A percentile compares a stretch with the other conserved stretches of the same genome.
Evolutionary conservation across 2,113 vertebrate species (phyloP).

Genomic region (Lethenteron camtschaticum): DNA sequence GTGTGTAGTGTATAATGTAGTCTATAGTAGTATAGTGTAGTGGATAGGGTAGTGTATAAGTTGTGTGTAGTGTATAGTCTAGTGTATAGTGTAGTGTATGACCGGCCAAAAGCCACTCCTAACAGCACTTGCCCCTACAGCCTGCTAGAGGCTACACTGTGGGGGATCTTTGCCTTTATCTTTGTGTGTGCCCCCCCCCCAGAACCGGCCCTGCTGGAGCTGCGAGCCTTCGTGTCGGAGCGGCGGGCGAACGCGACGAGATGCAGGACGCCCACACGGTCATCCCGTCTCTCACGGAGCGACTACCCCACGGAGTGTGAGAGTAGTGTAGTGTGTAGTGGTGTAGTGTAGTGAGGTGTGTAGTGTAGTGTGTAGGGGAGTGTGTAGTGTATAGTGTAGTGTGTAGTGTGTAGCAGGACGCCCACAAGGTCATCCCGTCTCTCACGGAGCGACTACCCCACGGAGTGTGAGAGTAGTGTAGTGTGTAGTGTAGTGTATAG

Average conservation of each 20-base stretch:
- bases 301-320: slow-evolving; percentile 34
- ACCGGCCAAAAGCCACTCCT: no score
- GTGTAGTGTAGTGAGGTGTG: no score
- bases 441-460: slow-evolving; percentile 29
- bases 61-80: no score
- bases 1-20: no score
- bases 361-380: no score
- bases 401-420: slow-evolving; percentile 62
- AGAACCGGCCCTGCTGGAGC: slow-evolving; percentile 18
- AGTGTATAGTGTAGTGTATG: no score
- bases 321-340: no score
- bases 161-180: not conserved
- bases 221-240: slow-evolving; percentile 59
- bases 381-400: no score
- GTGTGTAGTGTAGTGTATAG: no score
- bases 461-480: slow-evolving; percentile 17
- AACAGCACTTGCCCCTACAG: no score
- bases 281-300: slow-evolving; percentile 17
- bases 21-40: no score
- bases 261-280: slow-evolving; percentile 88
- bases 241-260: slow-evolving; percentile 73
- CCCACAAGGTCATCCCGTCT: slow-evolving; percentile 38
- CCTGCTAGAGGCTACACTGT: not conserved
- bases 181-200: not conserved
- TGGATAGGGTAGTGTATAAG: no score